Conservation (phyloP, 2,888 invertebrate species). For the Copidosoma aretas region DNA sequence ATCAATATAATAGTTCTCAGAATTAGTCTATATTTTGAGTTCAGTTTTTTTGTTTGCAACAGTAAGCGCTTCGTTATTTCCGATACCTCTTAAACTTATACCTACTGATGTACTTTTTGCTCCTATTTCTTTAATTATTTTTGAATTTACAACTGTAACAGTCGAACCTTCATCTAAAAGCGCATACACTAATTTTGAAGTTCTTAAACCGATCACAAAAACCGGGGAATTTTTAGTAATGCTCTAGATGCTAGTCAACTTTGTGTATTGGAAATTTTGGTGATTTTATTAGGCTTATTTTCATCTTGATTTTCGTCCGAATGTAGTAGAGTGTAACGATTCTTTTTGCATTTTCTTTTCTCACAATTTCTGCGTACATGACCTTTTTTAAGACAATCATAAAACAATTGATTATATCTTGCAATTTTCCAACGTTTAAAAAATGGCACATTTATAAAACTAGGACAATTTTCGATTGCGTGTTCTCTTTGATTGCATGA, state of each 20-base stretch:
- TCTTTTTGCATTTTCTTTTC: background rate
- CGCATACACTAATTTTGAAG: background rate
- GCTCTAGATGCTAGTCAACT: background rate
- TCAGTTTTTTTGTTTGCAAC: background rate
- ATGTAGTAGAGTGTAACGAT: background rate
- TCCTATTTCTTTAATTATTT: conserved; percentile 2
- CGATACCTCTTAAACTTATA: conserved; percentile 6
- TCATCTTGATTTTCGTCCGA: background rate
- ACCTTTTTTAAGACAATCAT: background rate
- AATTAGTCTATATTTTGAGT: background rate
- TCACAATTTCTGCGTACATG: background rate
- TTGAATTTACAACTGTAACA: conserved; percentile 4
- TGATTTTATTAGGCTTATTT: background rate
- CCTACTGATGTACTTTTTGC: background rate
- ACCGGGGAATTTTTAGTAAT: background rate
- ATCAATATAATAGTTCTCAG: background rate
- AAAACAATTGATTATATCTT: background rate
- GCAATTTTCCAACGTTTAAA: conserved; percentile 1
- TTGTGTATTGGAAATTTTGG: background rate
- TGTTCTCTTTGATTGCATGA: background rate
- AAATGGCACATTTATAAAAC: background rate
- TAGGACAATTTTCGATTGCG: background rate
- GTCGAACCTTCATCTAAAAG: conserved; percentile 21
- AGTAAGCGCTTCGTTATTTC: background rate
- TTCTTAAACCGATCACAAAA: background rate